Base-by-base conservation (phyloP, 2,113 vertebrate genomes). In the Montifringilla adamsi region DNA sequence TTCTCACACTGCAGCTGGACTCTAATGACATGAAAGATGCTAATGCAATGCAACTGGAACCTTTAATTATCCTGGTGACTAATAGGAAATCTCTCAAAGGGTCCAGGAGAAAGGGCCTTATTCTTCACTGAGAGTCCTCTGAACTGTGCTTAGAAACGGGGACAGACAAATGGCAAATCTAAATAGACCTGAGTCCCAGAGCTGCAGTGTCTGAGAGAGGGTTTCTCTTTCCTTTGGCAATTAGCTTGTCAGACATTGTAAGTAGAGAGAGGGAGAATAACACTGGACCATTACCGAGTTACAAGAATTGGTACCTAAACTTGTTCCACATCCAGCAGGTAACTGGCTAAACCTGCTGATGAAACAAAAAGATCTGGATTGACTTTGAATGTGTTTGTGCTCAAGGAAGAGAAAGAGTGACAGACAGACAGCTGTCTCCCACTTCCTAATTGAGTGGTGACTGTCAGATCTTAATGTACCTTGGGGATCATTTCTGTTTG, bases 21-120 rank as follows among this genome's bases (percentile, higher is more conserved):
- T 96, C 86, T 60, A 89, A 87, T 90, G 94, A 95, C 92, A 92
- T 92, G 95, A 92, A 90, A 96, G 93, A 92, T 96, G 95, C 92
- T 97, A 96, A 94, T 95, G 93, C 88, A 92, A 92, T 94, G 94
- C 94, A 97, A 92, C 60, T 93, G 86, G 96, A 97, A 96, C 96
- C 93, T 95, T 94, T 96, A 92, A 97, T 97, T 96, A 97, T 92
- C 60, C 56, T 30, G 44, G 64, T 96, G 93, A 95, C 93, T 97
- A 96, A 96, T 35, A 94, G 73, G 72, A 93, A 90, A 84, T 84
- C 88, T 95, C 93, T 96, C 88, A 79, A 90, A 94, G 83, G 69
- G 73, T 92, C 86, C 60, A 67, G 63, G 85, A 95, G 90, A 94
- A 93, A 95, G 22, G 78, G 73, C n/a, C 69, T 75, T 77, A 58